phyloP scores from a whole-genome alignment of 2,797 vertebrate species.

The Diceros bicornis region DNA sequence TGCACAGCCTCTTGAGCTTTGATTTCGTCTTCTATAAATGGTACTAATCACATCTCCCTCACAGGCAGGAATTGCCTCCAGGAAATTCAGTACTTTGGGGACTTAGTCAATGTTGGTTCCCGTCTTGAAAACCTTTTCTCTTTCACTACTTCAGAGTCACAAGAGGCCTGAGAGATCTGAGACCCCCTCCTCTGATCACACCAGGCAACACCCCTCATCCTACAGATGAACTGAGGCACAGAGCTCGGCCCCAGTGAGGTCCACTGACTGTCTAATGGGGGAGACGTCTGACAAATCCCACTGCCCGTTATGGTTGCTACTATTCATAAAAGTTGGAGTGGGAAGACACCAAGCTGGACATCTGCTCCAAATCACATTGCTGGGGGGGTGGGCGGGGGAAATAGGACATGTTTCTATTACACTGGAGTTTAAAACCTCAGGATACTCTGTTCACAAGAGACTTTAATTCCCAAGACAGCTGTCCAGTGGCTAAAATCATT shows the following conservation, averaged over 20 bases:
- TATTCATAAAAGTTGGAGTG: not conserved
- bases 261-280: not conserved
- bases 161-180: not conserved
- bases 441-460: conserved; percentile 24
- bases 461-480: conserved; percentile 73
- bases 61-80: not conserved
- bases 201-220: not conserved
- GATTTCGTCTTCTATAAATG: not conserved
- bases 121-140: not conserved
- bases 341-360: not conserved
- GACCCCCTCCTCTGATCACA: not conserved
- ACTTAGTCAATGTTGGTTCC: not conserved
- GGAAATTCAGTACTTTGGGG: not conserved
- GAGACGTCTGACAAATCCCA: accelerated
- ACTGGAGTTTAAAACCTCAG: conserved; percentile 20
- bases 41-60: not conserved
- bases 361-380: not conserved
- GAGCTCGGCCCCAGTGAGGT: not conserved
- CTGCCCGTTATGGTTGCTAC: not conserved
- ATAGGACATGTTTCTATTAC: not conserved
- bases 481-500: conserved; percentile 68
- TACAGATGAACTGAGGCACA: not conserved
- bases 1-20: not conserved
- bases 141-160: not conserved
- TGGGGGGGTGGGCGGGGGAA: not conserved